These are phyloP conservation scores for Seladonia tumulorum DNA, from an alignment of 2,888 invertebrate genomes.

Conservation along the genomic window DNA sequence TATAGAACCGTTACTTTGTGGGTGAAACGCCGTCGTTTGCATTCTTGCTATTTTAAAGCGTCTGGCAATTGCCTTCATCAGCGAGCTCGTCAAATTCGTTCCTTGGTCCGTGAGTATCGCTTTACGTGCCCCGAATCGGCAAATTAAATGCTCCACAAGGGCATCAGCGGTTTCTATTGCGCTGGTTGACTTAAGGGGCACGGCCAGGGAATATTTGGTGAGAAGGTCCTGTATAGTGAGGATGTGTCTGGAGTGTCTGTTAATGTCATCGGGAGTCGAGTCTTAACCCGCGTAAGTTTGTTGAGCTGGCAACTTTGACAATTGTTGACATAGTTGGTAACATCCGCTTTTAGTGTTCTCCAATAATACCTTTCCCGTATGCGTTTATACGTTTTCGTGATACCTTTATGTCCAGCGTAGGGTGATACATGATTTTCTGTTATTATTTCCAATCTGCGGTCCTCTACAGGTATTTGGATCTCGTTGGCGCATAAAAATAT, in stretches of 20 bases:
- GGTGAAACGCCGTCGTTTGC: no score
- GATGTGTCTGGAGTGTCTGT: background rate
- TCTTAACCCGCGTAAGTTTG: background rate
- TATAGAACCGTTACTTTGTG: no score
- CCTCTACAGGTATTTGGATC: no score
- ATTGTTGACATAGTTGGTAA: background rate
- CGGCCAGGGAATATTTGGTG: constrained; percentile 30
- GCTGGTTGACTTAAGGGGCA: background rate
- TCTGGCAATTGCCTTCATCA: no score
- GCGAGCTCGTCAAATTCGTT: constrained; percentile 23
- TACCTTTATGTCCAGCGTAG: no score
- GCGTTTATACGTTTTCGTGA: no score
- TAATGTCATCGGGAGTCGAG: background rate
- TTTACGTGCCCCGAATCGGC: constrained; percentile 32
- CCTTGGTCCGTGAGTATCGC: constrained; percentile 31
- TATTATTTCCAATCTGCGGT: no score
- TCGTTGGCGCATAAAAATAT: no score
- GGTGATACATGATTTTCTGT: no score
- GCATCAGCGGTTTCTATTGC: constrained; percentile 18
- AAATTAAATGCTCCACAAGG: constrained; percentile 21
- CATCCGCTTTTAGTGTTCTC: background rate
- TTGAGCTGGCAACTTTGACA: background rate
- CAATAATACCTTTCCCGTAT: background rate
- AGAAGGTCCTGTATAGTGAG: background rate
- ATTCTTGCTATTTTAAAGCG: no score